Evolutionary conservation across 2,797 vertebrate species (phyloP).

Genomic region (Protosalanx chinensis): DNA sequence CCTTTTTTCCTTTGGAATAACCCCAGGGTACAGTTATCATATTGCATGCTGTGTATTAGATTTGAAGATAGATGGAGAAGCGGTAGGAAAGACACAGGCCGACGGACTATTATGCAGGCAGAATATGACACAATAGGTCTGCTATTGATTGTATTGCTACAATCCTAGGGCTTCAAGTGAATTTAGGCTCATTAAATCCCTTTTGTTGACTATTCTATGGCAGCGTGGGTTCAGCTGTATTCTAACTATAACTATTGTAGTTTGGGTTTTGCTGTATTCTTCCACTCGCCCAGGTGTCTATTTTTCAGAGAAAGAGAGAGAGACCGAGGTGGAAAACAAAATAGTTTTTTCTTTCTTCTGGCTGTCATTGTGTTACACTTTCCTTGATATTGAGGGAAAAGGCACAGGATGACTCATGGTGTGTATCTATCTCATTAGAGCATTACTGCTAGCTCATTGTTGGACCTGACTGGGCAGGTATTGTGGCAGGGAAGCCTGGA

Average conservation of each 20-base stretch:
- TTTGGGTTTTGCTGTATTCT: background rate
- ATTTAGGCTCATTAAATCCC: background rate
- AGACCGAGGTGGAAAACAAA: background rate
- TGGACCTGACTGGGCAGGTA: too few relatives aligned
- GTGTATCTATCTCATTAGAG: too few relatives aligned
- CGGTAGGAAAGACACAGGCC: background rate
- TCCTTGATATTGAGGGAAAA: constrained; percentile 15
- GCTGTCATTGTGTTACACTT: background rate
- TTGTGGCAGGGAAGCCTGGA: too few relatives aligned
- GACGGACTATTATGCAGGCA: background rate
- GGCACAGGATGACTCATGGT: background rate
- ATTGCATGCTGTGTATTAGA: background rate
- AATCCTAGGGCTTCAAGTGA: too few relatives aligned
- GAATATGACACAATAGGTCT: background rate
- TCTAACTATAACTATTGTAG: too few relatives aligned
- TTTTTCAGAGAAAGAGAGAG: background rate
- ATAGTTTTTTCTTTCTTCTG: background rate
- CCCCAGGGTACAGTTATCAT: background rate
- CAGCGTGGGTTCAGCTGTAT: too few relatives aligned
- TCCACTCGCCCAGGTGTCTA: background rate
- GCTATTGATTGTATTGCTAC: too few relatives aligned
- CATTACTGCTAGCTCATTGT: too few relatives aligned
- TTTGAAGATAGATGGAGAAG: background rate
- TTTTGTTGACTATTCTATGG: background rate
- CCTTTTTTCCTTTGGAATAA: too few relatives aligned